A percentile compares a stretch with the other conserved stretches of the same genome.
Evolutionary conservation across 2,888 invertebrate genomes (phyloP).

Genomic region (Tachina fera): DNA sequence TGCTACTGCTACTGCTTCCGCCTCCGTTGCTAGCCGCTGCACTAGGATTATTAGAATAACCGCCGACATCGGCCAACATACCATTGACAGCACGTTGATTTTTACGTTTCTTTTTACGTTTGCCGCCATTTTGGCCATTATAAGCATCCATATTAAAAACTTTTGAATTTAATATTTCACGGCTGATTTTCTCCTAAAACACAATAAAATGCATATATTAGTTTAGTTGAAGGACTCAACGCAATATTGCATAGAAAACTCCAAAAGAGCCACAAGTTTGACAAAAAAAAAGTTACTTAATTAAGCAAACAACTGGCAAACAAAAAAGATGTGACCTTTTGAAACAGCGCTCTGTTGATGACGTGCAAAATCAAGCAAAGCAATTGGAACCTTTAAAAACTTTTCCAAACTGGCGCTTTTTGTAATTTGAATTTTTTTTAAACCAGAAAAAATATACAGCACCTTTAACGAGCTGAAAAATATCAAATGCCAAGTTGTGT

Average conservation of each 20-base stretch:
- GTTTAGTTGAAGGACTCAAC: not conserved
- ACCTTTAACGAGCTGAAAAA: conserved; percentile 23
- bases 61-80: conserved; percentile 70
- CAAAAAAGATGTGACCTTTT: not conserved
- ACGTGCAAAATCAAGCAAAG: not conserved
- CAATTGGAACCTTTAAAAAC: not conserved
- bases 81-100: conserved; percentile 80
- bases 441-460: not conserved
- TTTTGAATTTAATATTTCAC: conserved; percentile 82
- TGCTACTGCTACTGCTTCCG: conserved; percentile 20
- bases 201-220: conserved; percentile 8
- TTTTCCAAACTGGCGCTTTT: not conserved
- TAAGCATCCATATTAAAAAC: conserved; percentile 80
- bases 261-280: conserved; percentile 5
- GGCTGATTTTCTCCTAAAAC: conserved; percentile 82
- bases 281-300: conserved; percentile 24
- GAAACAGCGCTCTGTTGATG: not conserved
- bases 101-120: conserved; percentile 79
- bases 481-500: conserved; percentile 16
- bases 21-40: conserved; percentile 50
- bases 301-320: not conserved
- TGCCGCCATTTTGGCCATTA: conserved; percentile 73
- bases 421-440: not conserved
- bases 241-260: not conserved
- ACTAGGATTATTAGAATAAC: conserved; percentile 60